These are phyloP conservation scores for Blastobasis adustella DNA, from an alignment of 2,888 invertebrate species.

Conservation along the genomic window DNA sequence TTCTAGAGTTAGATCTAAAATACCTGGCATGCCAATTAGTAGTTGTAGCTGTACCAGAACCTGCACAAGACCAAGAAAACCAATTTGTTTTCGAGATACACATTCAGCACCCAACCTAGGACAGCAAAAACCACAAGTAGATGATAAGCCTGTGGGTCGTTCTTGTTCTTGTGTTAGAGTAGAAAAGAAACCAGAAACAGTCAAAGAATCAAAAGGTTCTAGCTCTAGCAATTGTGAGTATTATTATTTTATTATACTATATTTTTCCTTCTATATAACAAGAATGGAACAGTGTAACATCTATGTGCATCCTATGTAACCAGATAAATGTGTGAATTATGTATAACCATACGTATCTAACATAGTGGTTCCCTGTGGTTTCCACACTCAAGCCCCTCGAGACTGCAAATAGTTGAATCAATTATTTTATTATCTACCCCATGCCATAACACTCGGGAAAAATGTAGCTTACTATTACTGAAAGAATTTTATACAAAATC, in stretches of 20 bases:
- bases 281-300: no score
- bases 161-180: slow-evolving; percentile 54
- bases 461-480: no score
- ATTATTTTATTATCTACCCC: no score
- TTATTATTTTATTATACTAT: slow-evolving; percentile 11
- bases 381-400: no score
- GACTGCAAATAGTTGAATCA: no score
- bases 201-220: slow-evolving; percentile 29
- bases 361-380: no score
- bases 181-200: slow-evolving; percentile 38
- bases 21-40: slow-evolving; percentile 7
- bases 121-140: slow-evolving; percentile 18
- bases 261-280: background rate
- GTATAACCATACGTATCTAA: no score
- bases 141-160: slow-evolving; percentile 36
- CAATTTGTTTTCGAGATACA: slow-evolving; percentile 26
- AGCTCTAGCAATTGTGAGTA: slow-evolving; percentile 52
- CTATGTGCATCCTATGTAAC: no score
- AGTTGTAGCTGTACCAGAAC: slow-evolving; percentile 24
- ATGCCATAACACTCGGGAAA: no score
- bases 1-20: slow-evolving; percentile 52
- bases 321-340: no score
- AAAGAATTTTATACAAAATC: no score
- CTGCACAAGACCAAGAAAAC: slow-evolving; percentile 17
- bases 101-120: slow-evolving; percentile 52